Evolutionary conservation across 2,113 vertebrate species (phyloP), one percentile per base, ranked within the genome.

Genomic region (Hippoglossus stenolepis): DNA sequence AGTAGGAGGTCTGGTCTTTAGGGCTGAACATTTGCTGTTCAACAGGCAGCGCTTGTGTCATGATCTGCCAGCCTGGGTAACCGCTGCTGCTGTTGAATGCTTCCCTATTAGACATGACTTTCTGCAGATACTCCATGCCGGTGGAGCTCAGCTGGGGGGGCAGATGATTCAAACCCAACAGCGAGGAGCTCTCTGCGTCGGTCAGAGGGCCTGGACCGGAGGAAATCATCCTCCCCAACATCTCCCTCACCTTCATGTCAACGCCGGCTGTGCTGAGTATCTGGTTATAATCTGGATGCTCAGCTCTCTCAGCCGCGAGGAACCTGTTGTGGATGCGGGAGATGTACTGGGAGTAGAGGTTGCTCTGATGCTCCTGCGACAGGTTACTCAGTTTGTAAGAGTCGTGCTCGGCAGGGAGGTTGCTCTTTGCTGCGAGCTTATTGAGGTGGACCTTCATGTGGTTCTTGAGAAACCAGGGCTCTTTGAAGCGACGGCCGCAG

Each of bases 381-480:
- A 97, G 93, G 87, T 88, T 94, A 56, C 95, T 94, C 91, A 97
- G 93, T 68, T 95, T 95, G 11, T 84, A 77, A 18, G 92, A 70
- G 11, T 93, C 87, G 1, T 89, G 92, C 56, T 93, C 91, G 3
- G 72, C 14, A 0, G 90, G 73, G 60, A 95, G 94, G 38, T 96
- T 97, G 86, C 91, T 96, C 93, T 99, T 99, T 40, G 97, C 96
- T 0, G 97, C 96, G 38, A 99, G 92, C 82, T 99, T 99, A 75
- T 99, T 99, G 85, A 99, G 96, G 81, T 99, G 98, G 35, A 99
- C 98, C 89, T 99, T 99, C 98, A 99, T 99, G 93, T 99, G 98
- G 87, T 99, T 99, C 92, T 99, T 99, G 54, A 99, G 96, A 88
- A 99, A 99, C 98, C 98, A 99, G 63, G 98, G 98, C 85, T 99